phyloP scores from a whole-genome alignment of 1,140 invertebrate genomes.

The Notospermus geniculatus region DNA sequence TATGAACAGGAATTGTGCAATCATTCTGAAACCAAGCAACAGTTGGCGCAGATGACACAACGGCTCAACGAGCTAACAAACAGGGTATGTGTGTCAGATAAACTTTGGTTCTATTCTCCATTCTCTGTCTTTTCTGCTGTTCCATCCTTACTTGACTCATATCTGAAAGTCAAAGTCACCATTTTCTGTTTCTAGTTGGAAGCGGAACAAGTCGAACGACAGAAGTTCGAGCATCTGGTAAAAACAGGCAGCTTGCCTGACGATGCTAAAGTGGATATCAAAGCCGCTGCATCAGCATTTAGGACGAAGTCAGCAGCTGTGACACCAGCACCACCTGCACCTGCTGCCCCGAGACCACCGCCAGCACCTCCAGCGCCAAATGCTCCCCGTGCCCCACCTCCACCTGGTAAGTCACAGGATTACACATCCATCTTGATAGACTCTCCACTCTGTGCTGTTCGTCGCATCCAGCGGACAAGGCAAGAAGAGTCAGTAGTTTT shows the following conservation, averaged over 20 bases:
- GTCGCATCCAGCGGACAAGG: too few species aligned
- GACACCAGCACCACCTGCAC: constrained; percentile 54
- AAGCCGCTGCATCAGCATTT: constrained; percentile 15
- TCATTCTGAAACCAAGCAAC: constrained; percentile 81
- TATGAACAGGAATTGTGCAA: constrained; percentile 78
- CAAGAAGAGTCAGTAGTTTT: too few species aligned
- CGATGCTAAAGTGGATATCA: constrained; percentile 74
- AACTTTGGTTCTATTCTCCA: neutral
- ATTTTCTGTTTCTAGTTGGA: constrained; percentile 60
- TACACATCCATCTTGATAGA: constrained; percentile 57
- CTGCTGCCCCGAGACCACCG: constrained; percentile 22
- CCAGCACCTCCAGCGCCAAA: constrained; percentile 41
- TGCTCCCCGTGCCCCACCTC: constrained; percentile 51
- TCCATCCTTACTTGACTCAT: too few species aligned
- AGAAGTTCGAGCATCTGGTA: constrained; percentile 78
- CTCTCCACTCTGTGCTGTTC: constrained; percentile 20
- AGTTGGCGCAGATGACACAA: constrained; percentile 72
- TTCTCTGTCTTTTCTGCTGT: neutral
- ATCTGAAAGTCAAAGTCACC: too few species aligned
- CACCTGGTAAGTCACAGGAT: constrained; percentile 34
- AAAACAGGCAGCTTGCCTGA: constrained; percentile 83
- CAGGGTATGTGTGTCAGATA: constrained; percentile 45
- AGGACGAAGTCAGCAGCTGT: constrained; percentile 10
- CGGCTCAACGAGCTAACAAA: constrained; percentile 70
- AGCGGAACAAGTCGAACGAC: constrained; percentile 77